Evolutionary conservation across 2,113 vertebrate genomes (phyloP), one percentile per base, ranked within the genome.

Genomic region (Stercorarius parasiticus): DNA sequence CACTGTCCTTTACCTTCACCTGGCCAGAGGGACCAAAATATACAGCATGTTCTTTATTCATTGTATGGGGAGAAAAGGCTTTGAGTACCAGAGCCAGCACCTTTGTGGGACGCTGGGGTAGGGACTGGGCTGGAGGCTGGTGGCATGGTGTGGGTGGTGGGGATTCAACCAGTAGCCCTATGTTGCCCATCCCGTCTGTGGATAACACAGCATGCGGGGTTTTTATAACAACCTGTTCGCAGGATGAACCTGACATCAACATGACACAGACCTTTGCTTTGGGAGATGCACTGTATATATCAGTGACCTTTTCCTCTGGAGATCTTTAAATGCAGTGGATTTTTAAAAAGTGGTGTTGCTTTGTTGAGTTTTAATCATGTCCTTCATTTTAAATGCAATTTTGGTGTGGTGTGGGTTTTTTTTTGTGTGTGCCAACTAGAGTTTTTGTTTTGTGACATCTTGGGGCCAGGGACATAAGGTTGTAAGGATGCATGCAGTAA

Each of bases 191-290:
- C 38, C 29, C 0, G 14, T 69, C 79, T 55, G 32, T 3, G 25
- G 38, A 1, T 79, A n/a, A 30, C 8, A 1, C 79, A 15, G 62
- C 61, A 14, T 2, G 0, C 0, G 0, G 32, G 26, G 26, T 8
- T 88, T 90, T 82, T 82, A 7, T 25, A 74, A 18, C 43, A 73
- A 8, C 20, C 26, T n/a, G 3, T 78, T 82, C 40, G 43, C 56
- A 71, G 45, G 85, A 42, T 76, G 52, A 80, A 42, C 29, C 42
- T 10, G 21, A 18, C 76, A 40, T 49, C 53, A 36, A 61, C 7
- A 0, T 22, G 55, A 58, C 76, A 42, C 36, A 80, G 66, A 45
- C 15, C 5, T 79, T 50, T 29, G 32, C 38, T 80, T 6, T 61
- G 76, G 47, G 49, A 88, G 62, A 18, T 49, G 27, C 9, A 12